phyloP scores from a whole-genome alignment of 2,113 vertebrate species.

The Limnothrissa miodon region DNA sequence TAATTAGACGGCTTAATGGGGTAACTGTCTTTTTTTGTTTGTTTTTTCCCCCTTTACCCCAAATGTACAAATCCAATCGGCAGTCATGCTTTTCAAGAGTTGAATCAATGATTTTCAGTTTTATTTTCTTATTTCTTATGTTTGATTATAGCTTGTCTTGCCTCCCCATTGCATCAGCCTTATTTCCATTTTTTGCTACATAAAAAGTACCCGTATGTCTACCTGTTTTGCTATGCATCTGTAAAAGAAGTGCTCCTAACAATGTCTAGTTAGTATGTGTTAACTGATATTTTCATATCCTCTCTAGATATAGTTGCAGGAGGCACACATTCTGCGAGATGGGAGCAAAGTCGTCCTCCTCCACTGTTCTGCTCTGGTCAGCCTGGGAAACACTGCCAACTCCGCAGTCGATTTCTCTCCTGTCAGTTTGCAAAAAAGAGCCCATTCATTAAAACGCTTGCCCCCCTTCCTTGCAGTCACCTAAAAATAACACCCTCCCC shows the following conservation, averaged over 20 bases:
- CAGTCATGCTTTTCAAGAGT: not conserved
- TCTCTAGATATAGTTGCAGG: not conserved
- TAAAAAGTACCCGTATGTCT: not conserved
- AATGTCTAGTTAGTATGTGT: not conserved
- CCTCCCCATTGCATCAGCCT: not conserved
- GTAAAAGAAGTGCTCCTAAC: not conserved
- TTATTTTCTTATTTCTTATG: not conserved
- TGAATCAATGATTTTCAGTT: not conserved
- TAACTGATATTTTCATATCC: not conserved
- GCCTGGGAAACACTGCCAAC: constrained; percentile 30
- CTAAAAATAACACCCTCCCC: constrained; percentile 57
- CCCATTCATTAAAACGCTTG: constrained; percentile 56
- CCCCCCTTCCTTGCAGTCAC: constrained; percentile 27
- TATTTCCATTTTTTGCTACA: not conserved
- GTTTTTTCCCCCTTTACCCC: not conserved
- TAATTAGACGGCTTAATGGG: not conserved
- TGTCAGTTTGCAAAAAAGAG: constrained; percentile 49
- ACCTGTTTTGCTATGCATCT: not conserved
- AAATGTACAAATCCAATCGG: not conserved
- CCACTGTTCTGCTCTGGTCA: constrained; percentile 13
- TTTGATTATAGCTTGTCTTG: not conserved
- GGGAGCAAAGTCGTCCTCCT: constrained; percentile 3
- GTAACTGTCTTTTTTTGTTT: not conserved
- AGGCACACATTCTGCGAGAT: constrained; percentile 23
- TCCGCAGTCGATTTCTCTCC: constrained; percentile 49